Evolutionary conservation across 2,113 vertebrate species (phyloP).

Genomic region (Hydrochoerus hydrochaeris): DNA sequence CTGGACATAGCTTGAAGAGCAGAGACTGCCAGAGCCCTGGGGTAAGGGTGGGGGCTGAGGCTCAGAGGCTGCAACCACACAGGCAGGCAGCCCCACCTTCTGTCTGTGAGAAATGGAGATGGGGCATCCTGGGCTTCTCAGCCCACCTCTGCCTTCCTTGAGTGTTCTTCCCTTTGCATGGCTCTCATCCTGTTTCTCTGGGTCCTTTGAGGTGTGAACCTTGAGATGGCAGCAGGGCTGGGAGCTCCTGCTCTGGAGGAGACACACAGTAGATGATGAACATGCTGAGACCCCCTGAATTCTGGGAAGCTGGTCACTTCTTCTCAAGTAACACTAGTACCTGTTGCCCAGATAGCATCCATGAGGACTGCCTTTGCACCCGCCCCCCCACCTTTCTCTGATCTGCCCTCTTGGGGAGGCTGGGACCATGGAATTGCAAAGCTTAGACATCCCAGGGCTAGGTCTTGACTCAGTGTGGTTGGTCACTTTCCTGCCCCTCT

Average conservation of each 20-base stretch:
- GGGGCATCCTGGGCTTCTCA: background rate
- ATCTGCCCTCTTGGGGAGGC: slow-evolving; percentile 55
- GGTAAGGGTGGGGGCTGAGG: background rate
- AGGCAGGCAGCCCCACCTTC: background rate
- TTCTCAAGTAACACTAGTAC: slow-evolving; percentile 75
- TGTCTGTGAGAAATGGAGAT: background rate
- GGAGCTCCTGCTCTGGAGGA: too few species aligned
- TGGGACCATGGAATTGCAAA: slow-evolving; percentile 44
- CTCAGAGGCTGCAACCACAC: background rate
- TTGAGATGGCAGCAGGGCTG: slow-evolving; percentile 16
- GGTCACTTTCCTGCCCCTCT: background rate
- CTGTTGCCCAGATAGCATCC: slow-evolving; percentile 78
- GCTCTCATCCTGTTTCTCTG: slow-evolving; percentile 79
- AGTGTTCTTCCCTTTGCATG: slow-evolving; percentile 69
- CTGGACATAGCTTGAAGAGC: background rate
- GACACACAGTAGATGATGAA: too few species aligned
- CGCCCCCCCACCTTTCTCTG: slow-evolving; percentile 71
- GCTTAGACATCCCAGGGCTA: background rate
- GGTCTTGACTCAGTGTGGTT: background rate
- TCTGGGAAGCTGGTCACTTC: slow-evolving; percentile 75
- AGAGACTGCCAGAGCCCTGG: background rate
- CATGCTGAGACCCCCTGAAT: slow-evolving; percentile 41
- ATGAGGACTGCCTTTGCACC: slow-evolving; percentile 72
- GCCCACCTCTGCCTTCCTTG: background rate
- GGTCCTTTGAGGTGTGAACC: slow-evolving; percentile 76